A percentile compares a stretch with the other conserved stretches of the same genome.
Evolutionary conservation across 37 sponge, comb jelly and placozoan genomes (phyloP).

Genomic region (Hexactinellida sp.): DNA sequence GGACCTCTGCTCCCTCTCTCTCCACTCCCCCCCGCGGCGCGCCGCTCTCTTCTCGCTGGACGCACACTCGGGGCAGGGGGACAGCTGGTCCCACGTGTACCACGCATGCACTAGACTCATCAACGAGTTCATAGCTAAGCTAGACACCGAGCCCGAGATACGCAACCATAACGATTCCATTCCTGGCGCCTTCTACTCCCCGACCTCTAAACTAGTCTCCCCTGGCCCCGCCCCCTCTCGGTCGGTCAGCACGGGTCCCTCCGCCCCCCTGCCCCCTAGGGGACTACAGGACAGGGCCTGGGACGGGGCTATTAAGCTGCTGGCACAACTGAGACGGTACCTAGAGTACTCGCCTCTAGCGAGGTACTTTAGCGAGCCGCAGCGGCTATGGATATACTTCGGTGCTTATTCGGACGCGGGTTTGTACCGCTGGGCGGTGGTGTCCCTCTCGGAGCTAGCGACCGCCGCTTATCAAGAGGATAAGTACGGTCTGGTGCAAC

Average conservation of each 20-base stretch:
- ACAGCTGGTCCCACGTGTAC: constrained; percentile 1
- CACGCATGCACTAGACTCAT: not conserved
- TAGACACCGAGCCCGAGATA: not conserved
- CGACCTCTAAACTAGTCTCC: not conserved
- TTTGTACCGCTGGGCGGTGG: not conserved
- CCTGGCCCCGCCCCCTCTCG: not conserved
- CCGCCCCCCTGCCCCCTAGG: not conserved
- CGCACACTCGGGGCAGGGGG: not conserved
- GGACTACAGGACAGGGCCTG: not conserved
- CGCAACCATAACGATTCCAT: not conserved
- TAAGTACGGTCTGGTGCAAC: not conserved
- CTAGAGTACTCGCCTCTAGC: not conserved
- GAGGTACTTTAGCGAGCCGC: not conserved
- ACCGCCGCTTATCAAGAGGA: not conserved
- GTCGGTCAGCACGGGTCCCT: not conserved
- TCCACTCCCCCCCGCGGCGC: not conserved
- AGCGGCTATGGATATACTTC: not conserved
- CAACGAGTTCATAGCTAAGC: constrained; percentile 12
- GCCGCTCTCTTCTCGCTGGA: not conserved
- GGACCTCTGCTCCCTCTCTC: not conserved
- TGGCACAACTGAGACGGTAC: not conserved
- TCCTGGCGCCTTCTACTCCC: not conserved
- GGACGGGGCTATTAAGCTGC: not conserved
- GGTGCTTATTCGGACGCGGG: not conserved
- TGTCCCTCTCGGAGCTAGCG: not conserved